phyloP scores from a whole-genome alignment of 2,113 vertebrate species.

The Chrysochloris asiatica region DNA sequence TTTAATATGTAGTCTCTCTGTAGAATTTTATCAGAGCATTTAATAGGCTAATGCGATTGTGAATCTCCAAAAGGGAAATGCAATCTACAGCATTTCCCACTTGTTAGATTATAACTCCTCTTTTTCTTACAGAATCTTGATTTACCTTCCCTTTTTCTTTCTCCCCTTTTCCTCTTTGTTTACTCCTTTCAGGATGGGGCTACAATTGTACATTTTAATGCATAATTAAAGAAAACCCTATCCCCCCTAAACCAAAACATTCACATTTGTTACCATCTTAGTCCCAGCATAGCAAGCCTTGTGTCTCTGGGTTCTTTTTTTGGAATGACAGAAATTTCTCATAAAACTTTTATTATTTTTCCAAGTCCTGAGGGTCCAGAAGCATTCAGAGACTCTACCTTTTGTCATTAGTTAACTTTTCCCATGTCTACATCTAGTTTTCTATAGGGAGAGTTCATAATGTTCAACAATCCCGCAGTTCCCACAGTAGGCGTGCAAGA shows the following conservation, averaged over 20 bases:
- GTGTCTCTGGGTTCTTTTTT: background rate
- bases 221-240: background rate
- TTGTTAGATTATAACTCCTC: background rate
- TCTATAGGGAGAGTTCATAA: background rate
- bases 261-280: background rate
- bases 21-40: constrained; percentile 58
- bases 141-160: background rate
- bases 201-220: background rate
- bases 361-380: background rate
- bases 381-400: background rate
- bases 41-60: constrained; percentile 60
- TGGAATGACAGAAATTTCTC: background rate
- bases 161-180: background rate
- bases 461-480: background rate
- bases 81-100: constrained; percentile 32
- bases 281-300: background rate
- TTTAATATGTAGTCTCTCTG: constrained; percentile 34
- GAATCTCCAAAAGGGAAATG: constrained; percentile 35
- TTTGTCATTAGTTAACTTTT: background rate
- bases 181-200: background rate
- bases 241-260: background rate
- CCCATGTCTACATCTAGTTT: background rate
- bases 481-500: background rate
- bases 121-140: background rate
- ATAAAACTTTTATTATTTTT: constrained; percentile 38